Evolutionary conservation across 2,888 invertebrate species (phyloP), one percentile per base, ranked within the genome.

Genomic region (Eilema sororculum): DNA sequence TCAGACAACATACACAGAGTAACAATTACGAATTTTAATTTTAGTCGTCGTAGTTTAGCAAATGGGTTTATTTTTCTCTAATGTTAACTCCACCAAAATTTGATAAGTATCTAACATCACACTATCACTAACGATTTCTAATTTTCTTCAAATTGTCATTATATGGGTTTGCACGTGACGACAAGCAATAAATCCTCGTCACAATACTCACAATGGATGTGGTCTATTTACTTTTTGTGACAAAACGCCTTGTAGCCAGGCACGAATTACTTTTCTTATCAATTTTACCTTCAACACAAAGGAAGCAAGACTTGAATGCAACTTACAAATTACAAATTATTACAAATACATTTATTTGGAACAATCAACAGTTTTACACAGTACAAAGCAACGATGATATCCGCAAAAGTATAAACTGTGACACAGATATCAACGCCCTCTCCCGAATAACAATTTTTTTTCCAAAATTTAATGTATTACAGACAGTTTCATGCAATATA

Each of bases 251-350:
- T 30, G 20, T 28, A 60, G 62, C 41, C 62, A 62, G 33, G 41
- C n/a, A 24, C 62, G 37, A 62, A 62, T 62, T 37, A 62, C 33
- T 41, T 24, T 24, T 37, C 62, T 62, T 62, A 62, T 62, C 62
- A 60, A 60, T 20, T 10, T 60, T 30, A 8, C 60, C 60, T 60
- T 30, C 60, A 33, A 28, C 33, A 30, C 60, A 6, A n/a, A 62
- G 25, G 37, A 62, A 41, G 25, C 64, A 56, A n/a, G 28, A n/a
- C n/a, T 52, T 22, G 9, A 41, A 30, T 30, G 30, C 52, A 56
- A 64, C n/a, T n/a, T n/a, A n/a, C n/a, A n/a, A n/a, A n/a, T n/a
- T n/a, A n/a, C n/a, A n/a, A n/a, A n/a, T n/a, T n/a, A n/a, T n/a
- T n/a, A n/a, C n/a, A n/a, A n/a, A n/a, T n/a, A n/a, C n/a, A n/a